Percentiles rank a stretch among this genome's conserved stretches.
Conservation (phyloP, 2,888 invertebrate genomes). For the Chloroclystis v-ata region DNA sequence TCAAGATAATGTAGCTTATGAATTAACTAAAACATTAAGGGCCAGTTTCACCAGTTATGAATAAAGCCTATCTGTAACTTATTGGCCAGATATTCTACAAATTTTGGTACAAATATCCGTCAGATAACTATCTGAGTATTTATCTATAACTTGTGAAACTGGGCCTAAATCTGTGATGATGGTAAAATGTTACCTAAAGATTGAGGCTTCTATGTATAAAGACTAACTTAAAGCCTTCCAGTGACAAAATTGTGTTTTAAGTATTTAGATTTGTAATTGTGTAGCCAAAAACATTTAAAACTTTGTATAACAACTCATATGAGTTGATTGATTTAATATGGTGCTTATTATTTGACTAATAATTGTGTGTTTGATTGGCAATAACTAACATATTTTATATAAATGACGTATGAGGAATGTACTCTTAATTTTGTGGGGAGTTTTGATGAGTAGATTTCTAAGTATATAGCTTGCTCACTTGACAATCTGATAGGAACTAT, state of each 20-base stretch:
- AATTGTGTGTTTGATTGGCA: constrained; percentile 17
- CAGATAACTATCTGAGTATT: background rate
- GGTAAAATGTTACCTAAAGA: constrained; percentile 2
- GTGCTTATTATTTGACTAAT: constrained; percentile 14
- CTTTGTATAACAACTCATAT: background rate
- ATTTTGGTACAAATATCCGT: too few relatives aligned
- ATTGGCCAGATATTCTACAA: too few relatives aligned
- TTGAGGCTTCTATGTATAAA: background rate
- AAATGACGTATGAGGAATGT: background rate
- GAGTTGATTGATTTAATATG: constrained; percentile 6
- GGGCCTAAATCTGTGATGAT: constrained; percentile 3
- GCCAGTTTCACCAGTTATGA: too few relatives aligned
- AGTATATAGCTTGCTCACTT: too few relatives aligned
- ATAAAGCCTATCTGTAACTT: too few relatives aligned
- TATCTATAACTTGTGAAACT: background rate
- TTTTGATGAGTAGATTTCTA: too few relatives aligned
- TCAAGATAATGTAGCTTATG: background rate
- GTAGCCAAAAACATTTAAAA: background rate
- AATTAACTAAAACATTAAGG: background rate
- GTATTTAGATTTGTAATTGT: background rate
- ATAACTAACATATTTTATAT: constrained; percentile 1
- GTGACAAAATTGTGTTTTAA: background rate
- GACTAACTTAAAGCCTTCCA: background rate
- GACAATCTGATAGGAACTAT: too few relatives aligned
- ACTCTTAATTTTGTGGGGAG: too few relatives aligned